Conservation (phyloP, 2,888 invertebrate species). For the Pachydiplax longipennis region DNA sequence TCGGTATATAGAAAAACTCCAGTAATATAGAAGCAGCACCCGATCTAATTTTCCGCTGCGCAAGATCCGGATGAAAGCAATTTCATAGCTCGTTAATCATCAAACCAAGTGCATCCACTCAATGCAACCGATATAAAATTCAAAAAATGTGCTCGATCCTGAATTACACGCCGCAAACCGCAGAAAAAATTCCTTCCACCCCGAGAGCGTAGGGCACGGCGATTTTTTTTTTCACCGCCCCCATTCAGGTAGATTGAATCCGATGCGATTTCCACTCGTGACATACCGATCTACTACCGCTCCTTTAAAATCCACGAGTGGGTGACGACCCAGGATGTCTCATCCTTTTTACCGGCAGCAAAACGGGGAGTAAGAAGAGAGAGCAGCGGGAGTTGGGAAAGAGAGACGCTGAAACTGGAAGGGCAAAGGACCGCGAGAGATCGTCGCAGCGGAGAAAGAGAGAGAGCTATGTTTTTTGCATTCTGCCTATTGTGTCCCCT, state of each 20-base stretch:
- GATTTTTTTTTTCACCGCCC: too few relatives aligned
- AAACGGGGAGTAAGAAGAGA: neutral
- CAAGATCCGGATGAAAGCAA: too few relatives aligned
- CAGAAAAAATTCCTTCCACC: neutral
- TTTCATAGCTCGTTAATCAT: too few relatives aligned
- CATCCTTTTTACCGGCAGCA: neutral
- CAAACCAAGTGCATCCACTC: too few relatives aligned
- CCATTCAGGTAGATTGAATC: neutral
- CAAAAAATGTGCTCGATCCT: too few relatives aligned
- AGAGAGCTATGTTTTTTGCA: neutral
- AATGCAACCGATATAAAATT: too few relatives aligned
- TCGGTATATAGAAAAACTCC: too few relatives aligned
- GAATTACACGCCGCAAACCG: neutral
- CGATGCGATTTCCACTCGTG: neutral
- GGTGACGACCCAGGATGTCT: slow-evolving; percentile 6
- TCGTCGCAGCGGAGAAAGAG: neutral
- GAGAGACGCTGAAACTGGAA: neutral
- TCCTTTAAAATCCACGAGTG: neutral
- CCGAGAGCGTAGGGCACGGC: neutral
- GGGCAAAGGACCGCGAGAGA: neutral
- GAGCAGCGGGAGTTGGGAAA: neutral
- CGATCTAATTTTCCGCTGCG: too few relatives aligned
- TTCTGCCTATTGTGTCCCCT: slow-evolving; percentile 17
- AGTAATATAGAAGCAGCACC: too few relatives aligned
- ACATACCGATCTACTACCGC: neutral